These are phyloP conservation scores for Apotomis betuletana DNA, from an alignment of 2,888 invertebrate genomes.

Conservation along the genomic window DNA sequence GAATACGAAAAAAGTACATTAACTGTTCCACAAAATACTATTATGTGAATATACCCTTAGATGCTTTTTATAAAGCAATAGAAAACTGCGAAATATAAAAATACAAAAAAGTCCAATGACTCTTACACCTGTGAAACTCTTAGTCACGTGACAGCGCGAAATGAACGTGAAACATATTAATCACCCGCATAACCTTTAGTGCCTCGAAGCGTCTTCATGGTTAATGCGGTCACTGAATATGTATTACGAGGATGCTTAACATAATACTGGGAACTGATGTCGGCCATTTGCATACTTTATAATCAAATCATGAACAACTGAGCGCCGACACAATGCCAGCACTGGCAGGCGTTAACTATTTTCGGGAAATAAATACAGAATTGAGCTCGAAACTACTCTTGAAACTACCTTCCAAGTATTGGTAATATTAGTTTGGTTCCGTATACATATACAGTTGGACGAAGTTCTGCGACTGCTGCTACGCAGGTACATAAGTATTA, in stretches of 20 bases:
- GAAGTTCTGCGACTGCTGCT: neutral
- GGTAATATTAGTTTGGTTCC: constrained; percentile 3
- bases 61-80: no score
- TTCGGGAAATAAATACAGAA: constrained; percentile 19
- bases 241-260: constrained; percentile 57
- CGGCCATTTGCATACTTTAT: constrained; percentile 43
- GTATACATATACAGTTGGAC: neutral
- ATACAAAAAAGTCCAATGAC: neutral
- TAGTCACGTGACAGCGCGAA: neutral
- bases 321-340: constrained; percentile 23
- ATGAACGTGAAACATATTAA: neutral
- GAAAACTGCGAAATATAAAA: constrained; percentile 2
- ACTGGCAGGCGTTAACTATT: constrained; percentile 15
- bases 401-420: constrained; percentile 4
- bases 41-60: no score
- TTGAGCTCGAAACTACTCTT: neutral
- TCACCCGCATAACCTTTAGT: no score
- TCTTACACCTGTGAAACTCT: neutral
- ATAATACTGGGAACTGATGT: constrained; percentile 48
- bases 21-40: no score
- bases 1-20: no score
- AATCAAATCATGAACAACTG: constrained; percentile 36
- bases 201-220: constrained; percentile 26
- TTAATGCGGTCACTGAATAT: constrained; percentile 63
- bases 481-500: no score